These are phyloP conservation scores for Xiphophorus couchianus DNA, from an alignment of 2,113 vertebrate species.

Conservation along the genomic window DNA sequence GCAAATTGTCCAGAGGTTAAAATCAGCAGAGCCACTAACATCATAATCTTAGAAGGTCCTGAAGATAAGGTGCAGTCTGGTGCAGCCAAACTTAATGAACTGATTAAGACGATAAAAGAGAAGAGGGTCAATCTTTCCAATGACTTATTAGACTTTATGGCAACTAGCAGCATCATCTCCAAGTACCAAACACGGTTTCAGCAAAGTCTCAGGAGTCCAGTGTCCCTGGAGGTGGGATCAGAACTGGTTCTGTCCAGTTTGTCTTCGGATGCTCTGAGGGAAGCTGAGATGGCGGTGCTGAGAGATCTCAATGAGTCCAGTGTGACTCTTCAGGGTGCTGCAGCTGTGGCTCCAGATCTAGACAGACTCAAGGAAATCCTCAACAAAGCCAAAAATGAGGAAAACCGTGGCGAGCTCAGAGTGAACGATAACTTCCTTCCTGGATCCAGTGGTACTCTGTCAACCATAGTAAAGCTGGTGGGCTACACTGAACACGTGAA, in stretches of 20 bases:
- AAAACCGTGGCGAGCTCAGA: slow-evolving; percentile 30
- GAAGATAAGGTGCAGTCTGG: slow-evolving; percentile 44
- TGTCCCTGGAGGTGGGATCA: slow-evolving; percentile 47
- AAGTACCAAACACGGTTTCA: slow-evolving; percentile 56
- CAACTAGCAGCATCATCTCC: slow-evolving; percentile 28
- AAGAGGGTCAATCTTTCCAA: slow-evolving; percentile 28
- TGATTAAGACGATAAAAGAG: slow-evolving; percentile 41
- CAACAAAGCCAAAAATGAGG: slow-evolving; percentile 14
- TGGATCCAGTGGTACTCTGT: not conserved
- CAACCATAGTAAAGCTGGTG: slow-evolving; percentile 44
- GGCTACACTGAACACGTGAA: slow-evolving; percentile 60
- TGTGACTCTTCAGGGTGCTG: slow-evolving; percentile 39
- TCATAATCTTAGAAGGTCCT: slow-evolving; percentile 48
- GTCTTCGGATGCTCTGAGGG: slow-evolving; percentile 51
- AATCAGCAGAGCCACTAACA: not conserved
- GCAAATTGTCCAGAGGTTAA: slow-evolving; percentile 9
- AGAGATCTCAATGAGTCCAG: slow-evolving; percentile 46
- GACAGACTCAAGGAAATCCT: slow-evolving; percentile 43
- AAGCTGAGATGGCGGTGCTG: slow-evolving; percentile 48
- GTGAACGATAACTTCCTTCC: slow-evolving; percentile 52
- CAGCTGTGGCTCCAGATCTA: slow-evolving; percentile 26
- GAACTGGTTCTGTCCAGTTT: slow-evolving; percentile 65
- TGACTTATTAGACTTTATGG: slow-evolving; percentile 48
- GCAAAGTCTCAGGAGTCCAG: slow-evolving; percentile 55
- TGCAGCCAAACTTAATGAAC: slow-evolving; percentile 20